Percentiles rank a stretch among this genome's conserved stretches.
These are phyloP conservation scores for Frankliniella fusca DNA, from an alignment of 2,888 invertebrate genomes.

Conservation along the genomic window DNA sequence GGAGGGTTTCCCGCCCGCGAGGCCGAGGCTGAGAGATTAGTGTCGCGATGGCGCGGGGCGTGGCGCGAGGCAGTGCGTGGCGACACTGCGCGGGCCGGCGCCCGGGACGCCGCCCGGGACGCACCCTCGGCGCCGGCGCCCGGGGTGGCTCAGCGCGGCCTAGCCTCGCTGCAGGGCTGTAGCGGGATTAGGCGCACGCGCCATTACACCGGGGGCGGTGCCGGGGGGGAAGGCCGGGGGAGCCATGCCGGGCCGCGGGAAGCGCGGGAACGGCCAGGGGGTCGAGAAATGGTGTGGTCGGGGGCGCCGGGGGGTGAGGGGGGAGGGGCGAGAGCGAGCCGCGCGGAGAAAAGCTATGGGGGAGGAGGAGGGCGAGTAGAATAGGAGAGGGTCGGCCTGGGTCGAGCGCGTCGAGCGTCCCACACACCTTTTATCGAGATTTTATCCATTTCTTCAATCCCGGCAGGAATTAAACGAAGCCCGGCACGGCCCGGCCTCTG, in stretches of 20 bases:
- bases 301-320: no score
- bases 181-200: conserved; percentile 12
- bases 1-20: no score
- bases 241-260: neutral
- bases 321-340: no score
- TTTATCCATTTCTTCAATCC: conserved; percentile 20
- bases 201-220: neutral
- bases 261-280: neutral
- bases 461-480: neutral
- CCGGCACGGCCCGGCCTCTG: neutral
- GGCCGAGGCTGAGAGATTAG: no score
- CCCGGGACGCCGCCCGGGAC: neutral
- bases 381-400: neutral
- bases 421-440: neutral
- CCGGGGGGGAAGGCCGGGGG: neutral
- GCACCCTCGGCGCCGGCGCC: neutral
- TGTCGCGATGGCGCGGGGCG: neutral
- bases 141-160: neutral
- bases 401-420: neutral
- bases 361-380: no score
- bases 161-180: neutral
- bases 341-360: no score
- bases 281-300: no score
- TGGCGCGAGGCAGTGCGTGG: neutral
- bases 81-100: neutral